Percentiles rank a stretch among this genome's conserved stretches.
Evolutionary conservation across 2,888 invertebrate genomes (phyloP).

Genomic region (Philopedon plagiatum): DNA sequence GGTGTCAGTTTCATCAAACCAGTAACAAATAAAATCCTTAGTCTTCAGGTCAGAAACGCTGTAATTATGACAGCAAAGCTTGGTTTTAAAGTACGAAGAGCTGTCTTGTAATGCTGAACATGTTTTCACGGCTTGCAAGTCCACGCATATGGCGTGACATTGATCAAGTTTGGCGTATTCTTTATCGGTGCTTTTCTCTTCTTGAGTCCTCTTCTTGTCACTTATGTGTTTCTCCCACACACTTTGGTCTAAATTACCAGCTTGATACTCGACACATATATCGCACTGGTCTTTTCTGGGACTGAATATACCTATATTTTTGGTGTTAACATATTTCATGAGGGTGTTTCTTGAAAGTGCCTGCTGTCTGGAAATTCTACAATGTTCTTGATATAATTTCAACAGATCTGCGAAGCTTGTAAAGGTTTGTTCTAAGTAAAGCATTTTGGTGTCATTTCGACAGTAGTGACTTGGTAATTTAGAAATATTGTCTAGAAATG

Average conservation of each 20-base stretch:
- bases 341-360: conserved; percentile 13
- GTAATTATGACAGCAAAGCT: conserved; percentile 6
- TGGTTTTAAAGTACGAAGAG: conserved; percentile 26
- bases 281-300: conserved; percentile 31
- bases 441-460: not conserved
- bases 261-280: conserved; percentile 17
- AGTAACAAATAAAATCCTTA: not conserved
- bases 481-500: not conserved
- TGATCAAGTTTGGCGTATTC: not conserved
- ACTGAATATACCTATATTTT: conserved; percentile 30
- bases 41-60: not conserved
- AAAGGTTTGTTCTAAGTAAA: not conserved
- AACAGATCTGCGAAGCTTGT: not conserved
- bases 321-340: conserved; percentile 17
- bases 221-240: conserved; percentile 26
- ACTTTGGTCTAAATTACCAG: conserved; percentile 8
- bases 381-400: not conserved
- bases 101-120: conserved; percentile 4
- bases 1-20: not conserved
- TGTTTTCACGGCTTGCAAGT: conserved; percentile 26
- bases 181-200: conserved; percentile 28
- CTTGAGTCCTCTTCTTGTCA: conserved; percentile 12
- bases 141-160: conserved; percentile 11
- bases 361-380: not conserved
- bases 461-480: conserved; percentile 6